Percentiles rank a stretch among this genome's conserved stretches.
These are phyloP conservation scores for Amphipyra tragopoginis DNA, from an alignment of 2,888 invertebrate species.

Conservation along the genomic window DNA sequence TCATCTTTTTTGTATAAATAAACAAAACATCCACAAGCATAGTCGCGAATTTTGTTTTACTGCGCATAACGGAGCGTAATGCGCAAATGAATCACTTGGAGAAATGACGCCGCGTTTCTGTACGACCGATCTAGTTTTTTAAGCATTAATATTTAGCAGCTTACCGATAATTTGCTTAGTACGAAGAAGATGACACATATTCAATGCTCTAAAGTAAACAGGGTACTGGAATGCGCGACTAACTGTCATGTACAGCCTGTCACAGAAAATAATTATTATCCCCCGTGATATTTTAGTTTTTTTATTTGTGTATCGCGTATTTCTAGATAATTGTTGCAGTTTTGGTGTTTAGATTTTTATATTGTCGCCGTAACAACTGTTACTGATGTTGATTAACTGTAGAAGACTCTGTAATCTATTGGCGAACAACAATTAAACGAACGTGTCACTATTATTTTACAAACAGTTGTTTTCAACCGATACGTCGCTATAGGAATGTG, in stretches of 20 bases:
- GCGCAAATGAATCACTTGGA: constrained; percentile 71
- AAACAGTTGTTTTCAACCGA: constrained; percentile 82
- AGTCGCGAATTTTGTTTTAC: constrained; percentile 9
- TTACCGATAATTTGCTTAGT: constrained; percentile 3
- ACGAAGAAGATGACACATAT: constrained; percentile 26
- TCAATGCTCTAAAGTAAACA: constrained; percentile 24
- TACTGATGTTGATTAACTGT: constrained; percentile 76
- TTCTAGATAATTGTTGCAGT: constrained; percentile 75
- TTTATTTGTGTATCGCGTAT: constrained; percentile 86
- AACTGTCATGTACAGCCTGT: constrained; percentile 63
- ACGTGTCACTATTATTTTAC: constrained; percentile 86
- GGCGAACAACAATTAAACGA: constrained; percentile 76
- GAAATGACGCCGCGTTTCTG: constrained; percentile 44
- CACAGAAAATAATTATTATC: constrained; percentile 75
- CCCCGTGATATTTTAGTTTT: constrained; percentile 85
- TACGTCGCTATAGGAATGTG: constrained; percentile 84
- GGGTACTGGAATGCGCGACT: constrained; percentile 35
- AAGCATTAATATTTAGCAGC: constrained; percentile 24
- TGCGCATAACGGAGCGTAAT: constrained; percentile 74
- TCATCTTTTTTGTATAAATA: not conserved
- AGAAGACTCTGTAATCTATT: constrained; percentile 68
- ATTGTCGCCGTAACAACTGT: constrained; percentile 67
- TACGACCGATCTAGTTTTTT: constrained; percentile 5
- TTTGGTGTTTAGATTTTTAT: constrained; percentile 80
- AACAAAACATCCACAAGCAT: not conserved